Evolutionary conservation across 2,113 vertebrate genomes (phyloP), one percentile per base, ranked within the genome.

Genomic region (Cyprinodon tularosa): DNA sequence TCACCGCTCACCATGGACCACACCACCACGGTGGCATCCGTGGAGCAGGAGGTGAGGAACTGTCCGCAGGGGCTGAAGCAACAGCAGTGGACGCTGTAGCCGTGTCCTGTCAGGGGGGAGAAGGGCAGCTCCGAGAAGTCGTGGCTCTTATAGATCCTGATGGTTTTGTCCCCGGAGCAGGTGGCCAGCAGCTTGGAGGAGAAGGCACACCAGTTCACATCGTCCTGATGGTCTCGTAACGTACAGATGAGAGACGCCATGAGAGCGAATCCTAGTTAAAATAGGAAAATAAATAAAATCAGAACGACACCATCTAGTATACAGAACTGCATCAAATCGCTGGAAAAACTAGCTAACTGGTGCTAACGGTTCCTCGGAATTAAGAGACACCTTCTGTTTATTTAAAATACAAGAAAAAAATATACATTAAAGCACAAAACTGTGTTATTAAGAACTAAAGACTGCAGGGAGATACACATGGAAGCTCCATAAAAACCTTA

Each of bases 71-170:
- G 50, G 2, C 96, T 97, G 90, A 99, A 99, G 88, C 96, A 96
- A 91, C 97, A 99, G 90, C 96, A 98, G 90, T 99, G 98, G 60
- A 99, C 96, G 1, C 95, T 91, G 0, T 99, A 99, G 0, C 95
- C 87, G 13, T 99, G 98, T 0, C 96, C 96, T 1, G 82, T 85
- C 79, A 99, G 53, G 0, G 98, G 98, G 0, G 98, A 99, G 88
- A 96, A 96, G 0, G 96, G 86, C 8, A 96, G 91, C 89, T 99
- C 97, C 0, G 88, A 71, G 4, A 98, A 97, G 85, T 93, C 83
- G 6, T 15, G 74, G 1, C 95, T 71, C 29, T 88, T 93, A 83
- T 98, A 99, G 4, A 99, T 66, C 0, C 95, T 93, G 40, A 99
- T 6, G 0, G 95, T 97, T 92, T 99, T 99, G 86, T 99, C 98